phyloP scores from a whole-genome alignment of 2,888 invertebrate species.

The Tryphoninae sp. region DNA sequence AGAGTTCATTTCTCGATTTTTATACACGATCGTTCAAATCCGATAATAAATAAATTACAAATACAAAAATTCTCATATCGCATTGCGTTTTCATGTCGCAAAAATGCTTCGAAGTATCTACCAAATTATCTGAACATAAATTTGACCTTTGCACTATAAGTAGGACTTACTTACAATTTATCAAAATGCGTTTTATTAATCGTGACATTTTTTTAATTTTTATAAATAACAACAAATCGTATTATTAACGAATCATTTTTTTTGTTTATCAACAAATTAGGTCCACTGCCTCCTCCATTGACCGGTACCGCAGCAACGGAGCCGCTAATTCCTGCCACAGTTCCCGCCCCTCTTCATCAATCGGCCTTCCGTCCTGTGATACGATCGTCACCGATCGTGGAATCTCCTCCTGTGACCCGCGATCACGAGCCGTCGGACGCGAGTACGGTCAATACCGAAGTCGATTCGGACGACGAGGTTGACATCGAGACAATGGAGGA shows the following conservation, averaged over 20 bases:
- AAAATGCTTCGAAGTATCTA: no score
- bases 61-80: no score
- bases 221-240: no score
- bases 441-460: constrained; percentile 81
- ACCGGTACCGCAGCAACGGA: constrained; percentile 76
- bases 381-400: constrained; percentile 75
- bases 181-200: no score
- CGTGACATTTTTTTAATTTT: no score
- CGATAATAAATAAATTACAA: no score
- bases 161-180: no score
- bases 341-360: constrained; percentile 80
- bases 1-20: no score
- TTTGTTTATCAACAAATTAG: constrained; percentile 67
- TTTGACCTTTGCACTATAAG: no score
- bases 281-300: constrained; percentile 82
- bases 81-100: no score
- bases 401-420: constrained; percentile 71
- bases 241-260: neutral
- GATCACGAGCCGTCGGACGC: constrained; percentile 75
- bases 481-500: constrained; percentile 95
- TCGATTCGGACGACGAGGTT: constrained; percentile 91
- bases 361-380: constrained; percentile 85
- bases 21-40: no score
- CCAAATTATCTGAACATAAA: no score
- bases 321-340: constrained; percentile 72